Percentiles rank a stretch among this genome's conserved stretches.
Evolutionary conservation across 2,113 vertebrate species (phyloP).

Genomic region (Pristiophorus japonicus): DNA sequence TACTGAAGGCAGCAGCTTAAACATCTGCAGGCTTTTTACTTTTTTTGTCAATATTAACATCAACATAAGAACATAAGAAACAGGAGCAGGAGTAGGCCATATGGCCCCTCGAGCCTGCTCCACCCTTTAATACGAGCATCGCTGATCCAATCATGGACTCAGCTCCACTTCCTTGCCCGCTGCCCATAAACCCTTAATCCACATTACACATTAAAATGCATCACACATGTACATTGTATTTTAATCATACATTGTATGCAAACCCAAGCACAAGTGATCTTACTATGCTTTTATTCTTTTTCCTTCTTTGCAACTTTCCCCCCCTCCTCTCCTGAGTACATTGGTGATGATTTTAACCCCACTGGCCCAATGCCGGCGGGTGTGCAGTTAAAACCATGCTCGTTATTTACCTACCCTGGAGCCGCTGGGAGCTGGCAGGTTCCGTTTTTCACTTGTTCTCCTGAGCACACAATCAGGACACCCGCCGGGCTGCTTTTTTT

Average conservation of each 20-base stretch:
- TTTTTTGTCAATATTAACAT: not conserved
- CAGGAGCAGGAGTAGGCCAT: no score
- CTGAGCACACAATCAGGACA: not conserved
- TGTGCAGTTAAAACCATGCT: not conserved
- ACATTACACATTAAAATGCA: not conserved
- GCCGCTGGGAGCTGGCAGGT: not conserved
- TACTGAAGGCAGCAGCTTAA: not conserved
- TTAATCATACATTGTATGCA: not conserved
- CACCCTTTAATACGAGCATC: no score
- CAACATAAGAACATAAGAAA: no score
- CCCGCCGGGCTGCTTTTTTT: no score
- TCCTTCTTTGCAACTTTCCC: not conserved
- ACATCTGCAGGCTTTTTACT: not conserved
- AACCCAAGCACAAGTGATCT: not conserved
- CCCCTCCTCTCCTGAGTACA: not conserved
- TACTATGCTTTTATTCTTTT: not conserved
- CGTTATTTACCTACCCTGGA: not conserved
- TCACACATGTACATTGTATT: not conserved
- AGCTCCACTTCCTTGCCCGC: no score
- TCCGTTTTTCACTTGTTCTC: not conserved
- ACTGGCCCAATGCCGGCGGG: not conserved
- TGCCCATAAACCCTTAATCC: no score
- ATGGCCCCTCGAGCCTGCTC: no score
- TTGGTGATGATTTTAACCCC: not conserved
- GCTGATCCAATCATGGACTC: no score